phyloP scores from a whole-genome alignment of 2,113 vertebrate species.

The Tragelaphus imberbis region DNA sequence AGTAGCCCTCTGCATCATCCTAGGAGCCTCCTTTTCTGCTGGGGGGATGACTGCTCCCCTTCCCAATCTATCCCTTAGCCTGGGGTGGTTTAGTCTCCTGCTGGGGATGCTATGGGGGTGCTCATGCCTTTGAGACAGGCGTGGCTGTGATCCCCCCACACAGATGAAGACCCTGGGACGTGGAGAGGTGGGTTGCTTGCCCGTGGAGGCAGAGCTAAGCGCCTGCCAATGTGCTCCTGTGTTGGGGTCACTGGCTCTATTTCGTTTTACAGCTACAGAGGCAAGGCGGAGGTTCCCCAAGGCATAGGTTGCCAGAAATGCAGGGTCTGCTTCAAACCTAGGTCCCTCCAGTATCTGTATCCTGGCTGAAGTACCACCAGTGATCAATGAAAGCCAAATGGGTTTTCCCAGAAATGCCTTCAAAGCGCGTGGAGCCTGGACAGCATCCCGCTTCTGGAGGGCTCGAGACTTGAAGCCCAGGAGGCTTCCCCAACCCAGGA shows the following conservation, averaged over 20 bases:
- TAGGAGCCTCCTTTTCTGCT: neutral
- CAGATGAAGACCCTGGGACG: neutral
- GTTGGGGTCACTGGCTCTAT: fast-evolving
- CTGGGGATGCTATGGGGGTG: neutral
- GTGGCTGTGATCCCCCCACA: fast-evolving
- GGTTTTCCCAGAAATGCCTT: neutral
- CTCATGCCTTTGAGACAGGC: neutral
- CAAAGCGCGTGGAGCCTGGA: neutral
- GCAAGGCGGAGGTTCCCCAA: fast-evolving
- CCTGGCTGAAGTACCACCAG: neutral
- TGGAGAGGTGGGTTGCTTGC: neutral
- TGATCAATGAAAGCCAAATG: neutral
- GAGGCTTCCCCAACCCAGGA: fast-evolving
- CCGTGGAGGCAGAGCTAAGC: fast-evolving
- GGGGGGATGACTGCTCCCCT: neutral
- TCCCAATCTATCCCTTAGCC: neutral
- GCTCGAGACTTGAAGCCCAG: neutral
- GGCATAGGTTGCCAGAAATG: neutral
- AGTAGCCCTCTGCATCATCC: neutral
- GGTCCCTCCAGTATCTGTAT: neutral
- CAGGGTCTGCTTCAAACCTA: neutral
- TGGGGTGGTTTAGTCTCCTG: neutral
- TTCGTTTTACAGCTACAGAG: neutral
- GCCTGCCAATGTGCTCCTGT: neutral
- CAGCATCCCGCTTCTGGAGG: neutral